phyloP scores from a whole-genome alignment of 1,140 invertebrate species.

The Apis dorsata region DNA sequence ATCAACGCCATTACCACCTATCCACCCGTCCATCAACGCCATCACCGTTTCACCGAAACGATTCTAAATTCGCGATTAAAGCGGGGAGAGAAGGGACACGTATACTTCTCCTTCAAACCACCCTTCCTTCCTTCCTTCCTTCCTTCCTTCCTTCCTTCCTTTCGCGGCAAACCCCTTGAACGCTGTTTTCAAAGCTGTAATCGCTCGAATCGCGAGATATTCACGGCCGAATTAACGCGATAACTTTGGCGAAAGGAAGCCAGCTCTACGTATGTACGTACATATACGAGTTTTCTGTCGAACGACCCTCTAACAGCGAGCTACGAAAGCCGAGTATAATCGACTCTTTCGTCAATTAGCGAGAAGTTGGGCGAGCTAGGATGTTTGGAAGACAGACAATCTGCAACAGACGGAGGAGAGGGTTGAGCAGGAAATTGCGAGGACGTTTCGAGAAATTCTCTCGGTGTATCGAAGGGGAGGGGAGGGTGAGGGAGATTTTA shows the following conservation, averaged over 20 bases:
- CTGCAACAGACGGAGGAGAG: not conserved
- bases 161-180: not conserved
- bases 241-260: not conserved
- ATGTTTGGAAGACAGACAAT: not conserved
- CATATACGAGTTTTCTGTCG: not conserved
- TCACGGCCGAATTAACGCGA: constrained; percentile 26
- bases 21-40: no score
- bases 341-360: constrained; percentile 14
- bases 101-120: no score
- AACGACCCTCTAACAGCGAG: not conserved
- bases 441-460: not conserved
- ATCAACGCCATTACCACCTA: no score
- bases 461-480: not conserved
- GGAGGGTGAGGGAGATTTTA: not conserved
- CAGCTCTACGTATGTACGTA: not conserved
- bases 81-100: no score
- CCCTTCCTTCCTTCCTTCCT: no score
- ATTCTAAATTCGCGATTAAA: no score
- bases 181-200: constrained; percentile 7
- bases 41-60: no score
- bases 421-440: not conserved
- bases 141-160: no score
- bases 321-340: not conserved
- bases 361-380: not conserved
- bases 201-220: not conserved